Percentiles rank a stretch among this genome's conserved stretches.
These are phyloP conservation scores for Cyclophora albipunctata DNA, from an alignment of 2,888 invertebrate species.

Conservation along the genomic window DNA sequence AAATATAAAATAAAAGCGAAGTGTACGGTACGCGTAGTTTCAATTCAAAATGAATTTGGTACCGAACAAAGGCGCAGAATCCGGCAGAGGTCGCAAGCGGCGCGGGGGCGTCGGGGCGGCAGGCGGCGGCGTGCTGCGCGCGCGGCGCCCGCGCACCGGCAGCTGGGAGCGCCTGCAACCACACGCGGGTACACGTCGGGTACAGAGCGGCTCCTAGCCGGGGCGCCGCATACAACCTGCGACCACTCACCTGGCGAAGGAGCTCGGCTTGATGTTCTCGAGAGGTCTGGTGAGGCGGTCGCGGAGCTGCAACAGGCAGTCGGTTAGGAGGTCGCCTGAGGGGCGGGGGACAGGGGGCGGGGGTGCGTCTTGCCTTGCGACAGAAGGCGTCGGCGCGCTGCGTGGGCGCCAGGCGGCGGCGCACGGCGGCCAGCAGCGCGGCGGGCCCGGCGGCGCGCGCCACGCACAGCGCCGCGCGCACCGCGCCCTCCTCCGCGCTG, in stretches of 20 bases:
- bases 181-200: no score
- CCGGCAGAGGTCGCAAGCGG: constrained; percentile 56
- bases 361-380: constrained; percentile 34
- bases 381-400: constrained; percentile 76
- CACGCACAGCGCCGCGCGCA: constrained; percentile 77
- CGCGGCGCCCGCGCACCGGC: constrained; percentile 45
- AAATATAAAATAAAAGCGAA: no score
- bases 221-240: no score
- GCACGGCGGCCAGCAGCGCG: constrained; percentile 79
- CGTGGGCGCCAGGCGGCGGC: constrained; percentile 70
- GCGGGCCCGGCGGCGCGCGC: constrained; percentile 84
- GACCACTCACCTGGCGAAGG: constrained; percentile 12
- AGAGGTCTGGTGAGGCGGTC: constrained; percentile 56
- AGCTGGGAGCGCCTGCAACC: constrained; percentile 50
- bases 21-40: no score
- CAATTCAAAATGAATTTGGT: not conserved
- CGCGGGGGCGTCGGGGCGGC: constrained; percentile 50
- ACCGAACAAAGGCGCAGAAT: constrained; percentile 67
- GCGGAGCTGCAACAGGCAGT: constrained; percentile 41
- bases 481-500: constrained; percentile 37
- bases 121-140: constrained; percentile 60
- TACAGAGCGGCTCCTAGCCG: no score
- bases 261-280: constrained; percentile 48
- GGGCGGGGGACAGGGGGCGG: no score
- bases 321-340: no score